phyloP scores from a whole-genome alignment of 2,113 vertebrate genomes.

The Aleadryas rufinucha region DNA sequence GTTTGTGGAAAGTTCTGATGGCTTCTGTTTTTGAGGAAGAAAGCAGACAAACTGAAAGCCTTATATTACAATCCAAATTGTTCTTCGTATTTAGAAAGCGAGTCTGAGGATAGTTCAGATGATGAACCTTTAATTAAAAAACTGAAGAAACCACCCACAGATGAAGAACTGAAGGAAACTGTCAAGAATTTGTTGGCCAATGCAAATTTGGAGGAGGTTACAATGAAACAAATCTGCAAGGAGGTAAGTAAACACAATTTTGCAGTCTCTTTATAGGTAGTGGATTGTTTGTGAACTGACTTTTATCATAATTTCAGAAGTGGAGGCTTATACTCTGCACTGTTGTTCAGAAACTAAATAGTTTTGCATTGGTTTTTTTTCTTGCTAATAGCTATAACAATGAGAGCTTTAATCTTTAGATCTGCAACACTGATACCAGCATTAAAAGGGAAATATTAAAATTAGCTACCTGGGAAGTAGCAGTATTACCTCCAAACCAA shows the following conservation, averaged over 20 bases:
- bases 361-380: background rate
- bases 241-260: constrained; percentile 68
- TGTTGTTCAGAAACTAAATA: background rate
- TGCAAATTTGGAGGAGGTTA: constrained; percentile 91
- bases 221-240: constrained; percentile 96
- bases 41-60: background rate
- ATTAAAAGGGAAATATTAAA: background rate
- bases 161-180: constrained; percentile 87
- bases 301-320: background rate
- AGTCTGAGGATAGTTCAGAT: constrained; percentile 88
- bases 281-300: background rate
- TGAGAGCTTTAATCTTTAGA: background rate
- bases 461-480: background rate
- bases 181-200: constrained; percentile 85
- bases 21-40: background rate
- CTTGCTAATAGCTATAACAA: background rate
- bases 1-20: background rate
- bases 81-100: constrained; percentile 72
- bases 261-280: background rate
- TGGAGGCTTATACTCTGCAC: background rate
- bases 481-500: background rate
- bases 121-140: constrained; percentile 92
- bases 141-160: constrained; percentile 84
- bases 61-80: background rate
- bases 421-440: background rate